Base-by-base conservation (phyloP, 2,888 invertebrate species). In the Lissocephala sabroskyi region DNA sequence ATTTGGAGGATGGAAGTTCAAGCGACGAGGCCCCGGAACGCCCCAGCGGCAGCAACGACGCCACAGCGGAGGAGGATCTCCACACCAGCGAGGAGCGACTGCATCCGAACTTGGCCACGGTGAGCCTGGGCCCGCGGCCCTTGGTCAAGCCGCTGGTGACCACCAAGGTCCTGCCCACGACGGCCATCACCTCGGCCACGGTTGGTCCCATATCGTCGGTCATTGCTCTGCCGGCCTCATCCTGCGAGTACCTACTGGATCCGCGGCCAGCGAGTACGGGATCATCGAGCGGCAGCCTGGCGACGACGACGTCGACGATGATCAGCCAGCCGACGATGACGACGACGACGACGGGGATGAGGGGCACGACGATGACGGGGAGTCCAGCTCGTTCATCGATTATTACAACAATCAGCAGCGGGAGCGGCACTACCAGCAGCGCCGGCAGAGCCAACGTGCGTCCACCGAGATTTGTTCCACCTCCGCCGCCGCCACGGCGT, bases 351-450 rank as follows among this genome's bases (percentile, higher is more conserved):
- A 39, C 18, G 28, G 47, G 29, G 41, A 11, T 44, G 16, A 11
- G 19, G 33, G 86, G 10, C 86, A 86, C 58, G 86, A 86, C 82
- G 61, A 55, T 18, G 68, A 65, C 45, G 65, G 55, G 83, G 85
- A 87, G 85, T 83, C 87, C 84, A 86, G 87, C 85, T 86, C 87
- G 49, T 79, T 82, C 63, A 62, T 87, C 87, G 85, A 88, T 84
- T 86, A 87, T 87, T 87, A 88, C 87, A 85, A 88, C 86, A 85
- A 83, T 51, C 82, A 83, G 61, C 83, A 82, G 85, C 87, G 86
- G 86, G 88, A 86, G 85, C 88, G 85, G 81, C 88, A 84, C 86
- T 83, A 82, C 37, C 67, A 76, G 37, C 73, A 65, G 17, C 74
- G 77, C 37, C 59, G 67, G 40, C 66, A 74, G 49, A 65, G 73